Conservation (phyloP, 2,888 invertebrate species). For the Ormia ochracea region DNA sequence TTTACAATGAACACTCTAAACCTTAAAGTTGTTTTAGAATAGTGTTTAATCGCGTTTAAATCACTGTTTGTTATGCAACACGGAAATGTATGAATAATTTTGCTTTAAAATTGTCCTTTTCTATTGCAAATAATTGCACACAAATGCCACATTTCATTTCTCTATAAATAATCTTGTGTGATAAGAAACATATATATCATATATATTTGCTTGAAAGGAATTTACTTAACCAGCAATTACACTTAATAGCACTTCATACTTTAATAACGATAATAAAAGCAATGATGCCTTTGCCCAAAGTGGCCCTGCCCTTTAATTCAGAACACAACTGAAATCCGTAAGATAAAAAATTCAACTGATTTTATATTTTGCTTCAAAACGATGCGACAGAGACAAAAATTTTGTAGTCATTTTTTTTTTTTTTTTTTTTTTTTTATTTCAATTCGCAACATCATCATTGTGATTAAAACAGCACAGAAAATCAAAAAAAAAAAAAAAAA, state of each 20-base stretch:
- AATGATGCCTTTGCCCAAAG: not conserved
- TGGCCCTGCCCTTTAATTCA: not conserved
- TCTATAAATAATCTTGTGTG: no score
- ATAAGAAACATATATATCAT: no score
- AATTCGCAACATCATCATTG: constrained; percentile 53
- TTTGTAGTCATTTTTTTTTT: constrained; percentile 23
- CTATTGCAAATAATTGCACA: no score
- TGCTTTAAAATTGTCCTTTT: no score
- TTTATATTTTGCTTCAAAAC: constrained; percentile 59
- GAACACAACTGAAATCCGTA: constrained; percentile 68
- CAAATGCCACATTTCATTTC: no score
- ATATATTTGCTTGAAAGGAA: no score
- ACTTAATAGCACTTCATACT: not conserved
- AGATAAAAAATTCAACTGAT: constrained; percentile 71
- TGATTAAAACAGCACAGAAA: constrained; percentile 37
- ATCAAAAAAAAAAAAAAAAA: not conserved
- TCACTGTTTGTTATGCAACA: no score
- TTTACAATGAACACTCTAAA: no score
- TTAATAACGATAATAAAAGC: not conserved
- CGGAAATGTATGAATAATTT: no score
- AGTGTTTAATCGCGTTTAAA: no score
- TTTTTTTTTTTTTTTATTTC: constrained; percentile 32
- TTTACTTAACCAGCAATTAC: no score
- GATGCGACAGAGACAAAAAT: constrained; percentile 62
- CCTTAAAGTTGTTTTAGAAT: no score